Conservation (phyloP, 2,888 invertebrate species). For the Pseudolycoriella hygida region DNA sequence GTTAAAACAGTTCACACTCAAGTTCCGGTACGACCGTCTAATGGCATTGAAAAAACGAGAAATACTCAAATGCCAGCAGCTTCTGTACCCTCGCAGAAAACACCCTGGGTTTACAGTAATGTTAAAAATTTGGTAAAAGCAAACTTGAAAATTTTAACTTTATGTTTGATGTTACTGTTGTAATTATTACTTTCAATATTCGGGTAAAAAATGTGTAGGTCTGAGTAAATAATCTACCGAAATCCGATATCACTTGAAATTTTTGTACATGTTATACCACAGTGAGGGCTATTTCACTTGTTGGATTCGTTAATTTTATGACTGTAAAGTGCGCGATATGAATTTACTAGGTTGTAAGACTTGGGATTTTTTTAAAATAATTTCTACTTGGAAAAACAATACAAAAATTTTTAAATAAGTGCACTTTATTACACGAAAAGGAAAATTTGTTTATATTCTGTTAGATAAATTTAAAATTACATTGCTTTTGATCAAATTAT, state of each 20-base stretch:
- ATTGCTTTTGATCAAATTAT: too few species aligned
- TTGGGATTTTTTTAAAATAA: neutral
- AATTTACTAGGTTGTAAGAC: neutral
- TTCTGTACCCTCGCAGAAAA: conserved; percentile 21
- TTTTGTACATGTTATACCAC: too few species aligned
- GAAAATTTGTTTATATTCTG: neutral
- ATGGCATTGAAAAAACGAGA: conserved; percentile 22
- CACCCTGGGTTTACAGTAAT: conserved; percentile 20
- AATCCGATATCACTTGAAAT: too few species aligned
- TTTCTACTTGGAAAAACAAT: neutral
- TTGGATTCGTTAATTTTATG: neutral
- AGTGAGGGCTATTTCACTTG: neutral
- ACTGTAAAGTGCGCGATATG: neutral
- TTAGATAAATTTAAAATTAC: too few species aligned
- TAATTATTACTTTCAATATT: too few species aligned
- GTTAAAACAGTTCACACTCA: conserved; percentile 21
- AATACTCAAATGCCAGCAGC: conserved; percentile 17
- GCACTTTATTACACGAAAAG: neutral
- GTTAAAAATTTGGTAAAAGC: neutral
- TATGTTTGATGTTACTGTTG: neutral
- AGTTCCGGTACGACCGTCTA: conserved; percentile 17
- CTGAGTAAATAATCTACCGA: too few species aligned
- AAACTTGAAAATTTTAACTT: neutral
- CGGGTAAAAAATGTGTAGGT: too few species aligned
- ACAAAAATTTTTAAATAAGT: neutral